phyloP scores from a whole-genome alignment of 2,113 vertebrate genomes.

The Dipodomys stephensi region DNA sequence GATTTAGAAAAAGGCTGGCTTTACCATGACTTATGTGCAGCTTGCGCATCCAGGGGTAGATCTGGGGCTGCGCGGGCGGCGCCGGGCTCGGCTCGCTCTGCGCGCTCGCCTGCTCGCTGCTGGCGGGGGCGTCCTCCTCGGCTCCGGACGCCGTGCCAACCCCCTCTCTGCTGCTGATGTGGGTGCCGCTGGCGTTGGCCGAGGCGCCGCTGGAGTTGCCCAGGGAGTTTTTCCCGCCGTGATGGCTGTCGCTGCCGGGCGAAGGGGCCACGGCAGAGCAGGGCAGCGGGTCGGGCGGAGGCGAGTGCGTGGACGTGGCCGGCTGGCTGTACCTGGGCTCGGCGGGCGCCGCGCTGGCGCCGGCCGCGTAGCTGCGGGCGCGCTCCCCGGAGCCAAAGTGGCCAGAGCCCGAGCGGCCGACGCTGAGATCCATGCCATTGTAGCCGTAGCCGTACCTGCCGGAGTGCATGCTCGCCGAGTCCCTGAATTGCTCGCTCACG shows the following conservation, averaged over 20 bases:
- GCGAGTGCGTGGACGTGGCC: constrained; percentile 92
- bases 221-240: constrained; percentile 95
- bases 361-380: constrained; percentile 94
- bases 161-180: constrained; percentile 94
- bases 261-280: constrained; percentile 94
- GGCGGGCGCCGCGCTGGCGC: constrained; percentile 91
- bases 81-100: constrained; percentile 93
- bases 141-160: constrained; percentile 93
- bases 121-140: constrained; percentile 94
- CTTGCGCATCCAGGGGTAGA: constrained; percentile 99
- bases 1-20: constrained; percentile 76
- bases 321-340: constrained; percentile 96
- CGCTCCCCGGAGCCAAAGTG: constrained; percentile 96
- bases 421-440: constrained; percentile 99
- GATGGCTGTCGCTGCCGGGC: constrained; percentile 92
- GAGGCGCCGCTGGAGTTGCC: constrained; percentile 91
- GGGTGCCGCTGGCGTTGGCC: constrained; percentile 90
- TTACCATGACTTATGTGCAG: constrained; percentile 99
- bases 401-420: constrained; percentile 93
- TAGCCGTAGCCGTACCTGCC: constrained; percentile 99
- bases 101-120: constrained; percentile 94
- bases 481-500: constrained; percentile 98
- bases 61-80: constrained; percentile 95
- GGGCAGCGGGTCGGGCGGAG: constrained; percentile 94
- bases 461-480: constrained; percentile 97